Conservation (phyloP, 2,113 vertebrate genomes). For the Pungitius pungitius region DNA sequence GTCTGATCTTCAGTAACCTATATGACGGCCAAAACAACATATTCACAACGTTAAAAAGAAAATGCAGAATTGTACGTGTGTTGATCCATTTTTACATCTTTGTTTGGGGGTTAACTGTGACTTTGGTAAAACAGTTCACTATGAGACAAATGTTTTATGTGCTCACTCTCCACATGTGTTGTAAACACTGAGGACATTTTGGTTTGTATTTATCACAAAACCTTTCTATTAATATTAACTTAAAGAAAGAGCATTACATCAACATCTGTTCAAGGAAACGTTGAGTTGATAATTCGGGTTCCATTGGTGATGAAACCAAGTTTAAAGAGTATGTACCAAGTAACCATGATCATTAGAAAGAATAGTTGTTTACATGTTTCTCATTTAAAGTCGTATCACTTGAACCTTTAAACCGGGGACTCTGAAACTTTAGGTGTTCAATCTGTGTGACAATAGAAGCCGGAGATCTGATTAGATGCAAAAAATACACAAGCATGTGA, state of each 20-base stretch:
- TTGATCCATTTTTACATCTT: constrained; percentile 51
- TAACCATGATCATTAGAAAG: constrained; percentile 18
- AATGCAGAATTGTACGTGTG: constrained; percentile 35
- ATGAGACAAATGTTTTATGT: constrained; percentile 11
- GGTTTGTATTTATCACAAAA: constrained; percentile 11
- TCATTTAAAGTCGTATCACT: constrained; percentile 11
- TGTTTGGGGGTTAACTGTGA: constrained; percentile 9
- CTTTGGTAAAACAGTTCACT: constrained; percentile 37
- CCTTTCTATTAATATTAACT: not conserved
- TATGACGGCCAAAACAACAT: constrained; percentile 48
- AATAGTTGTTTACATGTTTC: constrained; percentile 16
- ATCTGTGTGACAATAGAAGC: constrained; percentile 7
- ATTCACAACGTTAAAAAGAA: constrained; percentile 47
- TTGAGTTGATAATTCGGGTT: not conserved
- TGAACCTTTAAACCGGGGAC: not conserved
- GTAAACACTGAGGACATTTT: not conserved
- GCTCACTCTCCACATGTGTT: not conserved
- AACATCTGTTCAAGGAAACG: not conserved
- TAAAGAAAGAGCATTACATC: constrained; percentile 8
- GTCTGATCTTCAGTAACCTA: constrained; percentile 67
- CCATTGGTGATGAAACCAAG: constrained; percentile 20
- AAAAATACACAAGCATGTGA: constrained; percentile 60
- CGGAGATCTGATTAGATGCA: constrained; percentile 29
- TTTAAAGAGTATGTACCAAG: not conserved
- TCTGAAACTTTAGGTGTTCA: constrained; percentile 2